Base-by-base conservation (phyloP, 2,113 vertebrate species). In the Hippocampus abdominalis region DNA sequence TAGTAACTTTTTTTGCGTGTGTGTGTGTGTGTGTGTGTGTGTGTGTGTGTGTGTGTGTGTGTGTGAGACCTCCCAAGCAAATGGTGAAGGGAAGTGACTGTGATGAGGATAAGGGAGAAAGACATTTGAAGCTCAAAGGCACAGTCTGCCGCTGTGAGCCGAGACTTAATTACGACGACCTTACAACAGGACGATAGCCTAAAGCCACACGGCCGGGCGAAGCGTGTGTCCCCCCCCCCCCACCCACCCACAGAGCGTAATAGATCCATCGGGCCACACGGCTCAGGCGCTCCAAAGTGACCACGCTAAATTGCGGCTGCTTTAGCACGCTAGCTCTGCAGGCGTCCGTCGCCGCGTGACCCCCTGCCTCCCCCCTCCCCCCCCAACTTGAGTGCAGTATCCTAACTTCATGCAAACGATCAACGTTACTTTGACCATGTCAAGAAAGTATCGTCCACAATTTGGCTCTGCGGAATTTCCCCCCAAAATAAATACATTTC, bases 81-180 rank as follows among this genome's bases (percentile, higher is more conserved):
- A 86, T 89, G 61, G 64, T 64, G 72, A 65, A 71, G 75, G 5
- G 69, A 68, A 82, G 86, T 72, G 81, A 85, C 81, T 84, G 87
- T 75, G 21, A 23, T 79, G 48, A 81, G 84, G 83, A 77, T 82
- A 78, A 72, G 71, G 21, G 75, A 77, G 74, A 87, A 87, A 87
- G 88, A 79, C 86, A 84, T 87, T 79, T 84, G 86, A 88, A 89
- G 80, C 91, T 90, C 82, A 87, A 80, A 89, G 90, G 86, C 87
- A 88, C 75, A 77, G 79, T 82, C 71, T 36, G 74, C 77, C 74
- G 77, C 83, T 81, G 75, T 68, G 83, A 87, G 88, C 72, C 74
- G n/a, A 81, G 77, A 81, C 83, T 88, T 91, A 91, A 91, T 91
- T 89, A 89, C 84, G 81, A 85, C 89, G 89, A 92, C 87, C 88